Evolutionary conservation across 2,113 vertebrate genomes (phyloP).

Genomic region (Formicarius rufipectus): DNA sequence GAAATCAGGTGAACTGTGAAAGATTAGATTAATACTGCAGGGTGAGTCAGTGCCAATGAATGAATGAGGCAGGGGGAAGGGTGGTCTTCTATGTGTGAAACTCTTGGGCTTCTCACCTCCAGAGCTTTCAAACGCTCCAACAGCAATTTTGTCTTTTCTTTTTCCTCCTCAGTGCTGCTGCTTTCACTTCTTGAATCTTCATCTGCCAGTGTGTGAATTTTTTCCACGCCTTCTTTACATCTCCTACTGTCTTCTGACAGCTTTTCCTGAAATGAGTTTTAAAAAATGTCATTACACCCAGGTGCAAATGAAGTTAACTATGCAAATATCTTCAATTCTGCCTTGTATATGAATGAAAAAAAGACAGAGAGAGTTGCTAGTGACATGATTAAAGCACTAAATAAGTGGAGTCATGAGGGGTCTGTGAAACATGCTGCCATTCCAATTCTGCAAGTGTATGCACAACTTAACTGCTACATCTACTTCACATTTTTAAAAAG

Average conservation of each 20-base stretch:
- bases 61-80: background rate
- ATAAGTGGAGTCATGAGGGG: background rate
- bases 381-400: background rate
- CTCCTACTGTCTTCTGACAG: conserved; percentile 82
- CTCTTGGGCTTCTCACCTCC: conserved; percentile 79
- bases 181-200: conserved; percentile 69
- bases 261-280: conserved; percentile 78
- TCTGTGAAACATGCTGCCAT: background rate
- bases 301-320: conserved; percentile 2
- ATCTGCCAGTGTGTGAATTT: conserved; percentile 35
- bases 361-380: background rate
- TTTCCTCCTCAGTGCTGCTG: conserved; percentile 76
- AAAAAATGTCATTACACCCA: conserved; percentile 18
- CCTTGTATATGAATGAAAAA: background rate
- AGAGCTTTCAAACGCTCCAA: conserved; percentile 85
- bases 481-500: background rate
- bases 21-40: conserved; percentile 42
- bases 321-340: background rate
- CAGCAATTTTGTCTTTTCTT: conserved; percentile 78
- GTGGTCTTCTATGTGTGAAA: background rate
- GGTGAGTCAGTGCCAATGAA: conserved; percentile 18
- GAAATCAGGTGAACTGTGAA: conserved; percentile 20
- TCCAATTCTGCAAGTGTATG: background rate
- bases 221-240: conserved; percentile 70
- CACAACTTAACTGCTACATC: background rate